phyloP scores from a whole-genome alignment of 2,797 vertebrate species.

The Rhinoraja longicauda region DNA sequence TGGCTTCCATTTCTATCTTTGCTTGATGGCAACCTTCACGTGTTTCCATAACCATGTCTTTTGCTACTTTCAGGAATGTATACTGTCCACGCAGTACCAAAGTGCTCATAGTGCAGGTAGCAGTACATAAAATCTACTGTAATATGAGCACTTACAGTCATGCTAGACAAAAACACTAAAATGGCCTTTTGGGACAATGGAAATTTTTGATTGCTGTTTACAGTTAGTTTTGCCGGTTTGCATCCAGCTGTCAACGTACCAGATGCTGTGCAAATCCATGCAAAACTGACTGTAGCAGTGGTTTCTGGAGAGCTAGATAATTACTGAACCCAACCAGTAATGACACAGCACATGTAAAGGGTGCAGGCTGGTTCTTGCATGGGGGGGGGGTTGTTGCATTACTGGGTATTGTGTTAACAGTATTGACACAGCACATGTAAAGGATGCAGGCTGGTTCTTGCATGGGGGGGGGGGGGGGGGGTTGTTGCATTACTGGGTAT shows the following conservation, averaged over 20 bases:
- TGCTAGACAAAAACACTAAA: slow-evolving; percentile 60
- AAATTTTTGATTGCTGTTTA: slow-evolving; percentile 48
- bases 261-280: slow-evolving; percentile 99
- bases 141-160: slow-evolving; percentile 91
- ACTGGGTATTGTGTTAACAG: slow-evolving; percentile 61
- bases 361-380: slow-evolving; percentile 55
- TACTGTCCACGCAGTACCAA: slow-evolving; percentile 76
- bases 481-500: slow-evolving; percentile 69
- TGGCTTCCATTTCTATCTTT: not conserved
- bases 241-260: slow-evolving; percentile 69
- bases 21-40: not conserved
- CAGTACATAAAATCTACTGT: slow-evolving; percentile 75
- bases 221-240: slow-evolving; percentile 93
- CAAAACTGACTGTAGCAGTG: slow-evolving; percentile 83
- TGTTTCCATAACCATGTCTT: not conserved
- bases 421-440: slow-evolving; percentile 59
- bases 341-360: not conserved
- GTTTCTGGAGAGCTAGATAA: slow-evolving; percentile 25
- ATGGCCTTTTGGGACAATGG: too few species aligned
- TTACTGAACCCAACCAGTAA: not conserved
- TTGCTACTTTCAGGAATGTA: not conserved
- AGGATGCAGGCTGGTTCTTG: slow-evolving; percentile 54
- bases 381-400: slow-evolving; percentile 72
- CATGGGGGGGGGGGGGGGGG: slow-evolving; percentile 69
- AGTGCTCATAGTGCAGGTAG: slow-evolving; percentile 99